Conservation (phyloP, 2,113 vertebrate genomes). For the Sylvilagus bachmani region DNA sequence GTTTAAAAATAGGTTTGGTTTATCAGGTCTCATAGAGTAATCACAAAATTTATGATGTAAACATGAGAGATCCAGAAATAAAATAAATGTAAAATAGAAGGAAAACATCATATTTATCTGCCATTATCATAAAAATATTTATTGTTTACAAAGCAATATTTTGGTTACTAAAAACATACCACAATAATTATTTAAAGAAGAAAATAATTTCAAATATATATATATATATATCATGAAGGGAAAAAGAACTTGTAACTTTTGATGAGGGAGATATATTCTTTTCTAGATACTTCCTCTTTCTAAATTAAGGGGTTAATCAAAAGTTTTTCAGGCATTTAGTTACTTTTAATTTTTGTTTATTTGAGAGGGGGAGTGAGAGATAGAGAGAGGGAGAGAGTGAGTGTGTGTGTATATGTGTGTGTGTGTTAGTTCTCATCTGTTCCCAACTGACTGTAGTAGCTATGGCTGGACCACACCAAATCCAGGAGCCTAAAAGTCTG, state of each 20-base stretch:
- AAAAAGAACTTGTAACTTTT: not conserved
- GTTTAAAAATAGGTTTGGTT: slow-evolving; percentile 18
- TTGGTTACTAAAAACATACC: not conserved
- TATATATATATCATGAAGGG: not conserved
- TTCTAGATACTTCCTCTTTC: not conserved
- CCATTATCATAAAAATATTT: not conserved
- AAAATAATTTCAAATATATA: not conserved
- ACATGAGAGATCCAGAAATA: not conserved
- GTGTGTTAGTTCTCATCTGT: too few species aligned
- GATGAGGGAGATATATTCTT: not conserved
- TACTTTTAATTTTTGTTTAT: not conserved
- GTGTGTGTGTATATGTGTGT: too few species aligned
- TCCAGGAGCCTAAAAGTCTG: too few species aligned
- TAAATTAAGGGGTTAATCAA: not conserved
- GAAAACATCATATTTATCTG: not conserved
- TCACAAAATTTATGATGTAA: not conserved
- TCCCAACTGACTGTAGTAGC: too few species aligned
- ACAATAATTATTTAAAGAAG: slow-evolving; percentile 29
- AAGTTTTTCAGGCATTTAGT: not conserved
- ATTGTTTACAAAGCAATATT: not conserved
- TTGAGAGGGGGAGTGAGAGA: too few species aligned
- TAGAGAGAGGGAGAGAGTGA: too few species aligned
- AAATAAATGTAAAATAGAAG: slow-evolving; percentile 46
- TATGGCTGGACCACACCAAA: too few species aligned
- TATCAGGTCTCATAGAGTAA: not conserved